phyloP scores from a whole-genome alignment of 2,113 vertebrate species.

The Tragelaphus strepsiceros region DNA sequence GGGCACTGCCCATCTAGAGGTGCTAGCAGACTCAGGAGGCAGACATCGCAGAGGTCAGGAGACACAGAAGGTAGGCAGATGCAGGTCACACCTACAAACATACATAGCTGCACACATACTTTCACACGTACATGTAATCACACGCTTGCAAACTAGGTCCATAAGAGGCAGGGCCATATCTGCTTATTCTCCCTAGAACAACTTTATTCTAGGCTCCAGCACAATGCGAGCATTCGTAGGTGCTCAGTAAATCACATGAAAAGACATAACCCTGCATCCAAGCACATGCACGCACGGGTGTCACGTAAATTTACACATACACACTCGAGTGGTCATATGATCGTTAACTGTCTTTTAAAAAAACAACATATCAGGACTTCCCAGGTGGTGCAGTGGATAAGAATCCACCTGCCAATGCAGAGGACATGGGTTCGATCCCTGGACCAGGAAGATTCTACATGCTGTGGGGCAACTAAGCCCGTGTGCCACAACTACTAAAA shows the following conservation, averaged over 20 bases:
- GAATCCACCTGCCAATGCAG: not conserved
- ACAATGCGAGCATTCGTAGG: not conserved
- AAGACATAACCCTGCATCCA: not conserved
- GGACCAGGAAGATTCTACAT: not conserved
- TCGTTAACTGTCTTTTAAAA: not conserved
- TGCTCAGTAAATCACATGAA: not conserved
- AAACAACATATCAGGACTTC: not conserved
- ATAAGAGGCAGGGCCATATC: not conserved
- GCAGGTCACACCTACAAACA: not conserved
- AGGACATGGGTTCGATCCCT: not conserved
- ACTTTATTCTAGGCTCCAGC: not conserved
- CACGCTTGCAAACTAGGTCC: not conserved
- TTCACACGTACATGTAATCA: rapidly evolving
- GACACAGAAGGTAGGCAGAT: not conserved
- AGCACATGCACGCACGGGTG: not conserved
- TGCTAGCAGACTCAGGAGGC: not conserved
- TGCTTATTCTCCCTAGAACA: not conserved
- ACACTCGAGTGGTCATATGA: rapidly evolving
- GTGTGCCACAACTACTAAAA: not conserved
- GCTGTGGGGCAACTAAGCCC: not conserved
- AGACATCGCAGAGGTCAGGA: not conserved
- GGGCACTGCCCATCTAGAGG: not conserved
- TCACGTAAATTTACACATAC: not conserved
- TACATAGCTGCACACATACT: not conserved
- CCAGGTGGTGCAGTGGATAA: not conserved